Conservation (phyloP, 1,140 invertebrate genomes). For the Lamellibrachia luymesi region DNA sequence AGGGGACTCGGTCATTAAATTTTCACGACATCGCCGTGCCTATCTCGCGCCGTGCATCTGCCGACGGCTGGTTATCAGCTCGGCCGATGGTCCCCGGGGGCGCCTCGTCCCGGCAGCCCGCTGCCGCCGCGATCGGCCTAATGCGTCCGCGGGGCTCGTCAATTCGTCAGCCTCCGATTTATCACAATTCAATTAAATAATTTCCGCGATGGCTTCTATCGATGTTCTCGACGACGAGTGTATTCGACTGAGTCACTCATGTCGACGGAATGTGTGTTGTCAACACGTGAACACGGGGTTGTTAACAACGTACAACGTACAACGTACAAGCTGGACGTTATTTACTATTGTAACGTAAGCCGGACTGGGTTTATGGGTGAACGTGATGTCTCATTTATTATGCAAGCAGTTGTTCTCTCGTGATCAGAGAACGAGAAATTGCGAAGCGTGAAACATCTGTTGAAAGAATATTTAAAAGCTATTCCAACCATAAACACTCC, state of each 20-base stretch:
- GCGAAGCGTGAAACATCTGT: not conserved
- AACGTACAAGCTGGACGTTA: not conserved
- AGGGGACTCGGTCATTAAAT: not conserved
- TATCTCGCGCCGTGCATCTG: constrained; percentile 2
- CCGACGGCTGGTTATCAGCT: not conserved
- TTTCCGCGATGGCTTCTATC: not conserved
- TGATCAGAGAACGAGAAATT: not conserved
- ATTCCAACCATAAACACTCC: not conserved
- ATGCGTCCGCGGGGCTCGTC: not conserved
- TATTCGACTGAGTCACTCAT: no score
- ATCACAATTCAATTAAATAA: constrained; percentile 6
- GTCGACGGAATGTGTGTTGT: not conserved
- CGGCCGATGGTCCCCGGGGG: not conserved
- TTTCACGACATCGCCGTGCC: not conserved
- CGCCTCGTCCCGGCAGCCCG: not conserved
- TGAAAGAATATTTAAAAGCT: not conserved
- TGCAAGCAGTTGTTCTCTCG: not conserved
- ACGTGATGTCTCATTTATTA: not conserved
- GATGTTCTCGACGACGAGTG: not conserved
- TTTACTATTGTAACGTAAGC: not conserved
- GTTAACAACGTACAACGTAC: not conserved
- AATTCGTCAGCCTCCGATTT: not conserved
- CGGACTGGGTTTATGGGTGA: not conserved
- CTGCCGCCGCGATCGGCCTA: not conserved
- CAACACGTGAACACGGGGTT: no score